Evolutionary conservation across 2,113 vertebrate species (phyloP).

Genomic region (Etheostoma cragini): DNA sequence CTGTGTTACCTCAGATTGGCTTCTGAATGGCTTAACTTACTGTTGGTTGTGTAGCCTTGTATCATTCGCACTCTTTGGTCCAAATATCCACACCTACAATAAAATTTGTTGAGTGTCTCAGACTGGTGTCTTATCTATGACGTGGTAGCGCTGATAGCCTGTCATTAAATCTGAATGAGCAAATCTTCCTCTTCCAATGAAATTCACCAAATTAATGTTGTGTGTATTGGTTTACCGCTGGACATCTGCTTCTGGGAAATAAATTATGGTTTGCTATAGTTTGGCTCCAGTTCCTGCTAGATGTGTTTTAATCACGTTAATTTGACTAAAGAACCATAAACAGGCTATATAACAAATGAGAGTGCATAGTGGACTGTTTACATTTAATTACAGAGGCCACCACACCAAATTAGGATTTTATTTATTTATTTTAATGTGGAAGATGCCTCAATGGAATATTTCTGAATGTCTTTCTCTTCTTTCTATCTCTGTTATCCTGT

Average conservation of each 20-base stretch:
- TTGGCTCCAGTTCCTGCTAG: conserved; percentile 43
- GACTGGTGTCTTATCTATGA: conserved; percentile 30
- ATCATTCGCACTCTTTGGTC: conserved; percentile 8
- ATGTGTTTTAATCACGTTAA: conserved; percentile 64
- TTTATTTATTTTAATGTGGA: neutral
- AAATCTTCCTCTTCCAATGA: conserved; percentile 67
- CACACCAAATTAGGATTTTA: neutral
- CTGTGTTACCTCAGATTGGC: conserved; percentile 40
- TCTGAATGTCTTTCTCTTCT: conserved; percentile 1
- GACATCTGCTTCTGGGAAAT: conserved; percentile 73
- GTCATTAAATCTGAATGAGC: conserved; percentile 69
- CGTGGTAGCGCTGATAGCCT: conserved; percentile 37
- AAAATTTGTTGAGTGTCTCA: neutral
- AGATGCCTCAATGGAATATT: neutral
- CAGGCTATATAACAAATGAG: conserved; percentile 15
- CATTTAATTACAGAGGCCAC: neutral
- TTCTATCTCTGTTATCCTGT: conserved; percentile 21
- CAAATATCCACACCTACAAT: conserved; percentile 49
- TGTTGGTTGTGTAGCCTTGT: conserved; percentile 54
- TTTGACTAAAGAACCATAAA: conserved; percentile 58
- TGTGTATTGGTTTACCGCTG: conserved; percentile 62
- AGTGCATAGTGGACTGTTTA: neutral
- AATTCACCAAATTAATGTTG: conserved; percentile 63
- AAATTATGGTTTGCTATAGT: conserved; percentile 55
- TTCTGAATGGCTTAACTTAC: conserved; percentile 48